Evolutionary conservation across 2,888 invertebrate genomes (phyloP).

Genomic region (Pristionchus entomophagus): DNA sequence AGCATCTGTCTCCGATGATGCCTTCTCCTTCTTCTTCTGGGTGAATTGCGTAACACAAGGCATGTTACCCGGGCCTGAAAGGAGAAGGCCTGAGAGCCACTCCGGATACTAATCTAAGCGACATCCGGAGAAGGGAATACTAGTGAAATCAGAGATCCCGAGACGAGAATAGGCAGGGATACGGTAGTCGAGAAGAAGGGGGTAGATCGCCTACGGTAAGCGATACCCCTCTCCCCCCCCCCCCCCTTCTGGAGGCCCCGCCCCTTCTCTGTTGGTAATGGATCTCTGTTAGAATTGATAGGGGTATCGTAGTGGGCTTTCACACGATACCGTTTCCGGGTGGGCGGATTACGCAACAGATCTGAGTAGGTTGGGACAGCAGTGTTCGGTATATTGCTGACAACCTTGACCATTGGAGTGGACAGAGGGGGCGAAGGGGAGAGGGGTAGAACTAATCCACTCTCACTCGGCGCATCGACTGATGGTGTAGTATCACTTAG

Average conservation of each 20-base stretch:
- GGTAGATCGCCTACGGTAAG: background rate
- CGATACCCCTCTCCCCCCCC: background rate
- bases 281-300: too few species aligned
- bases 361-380: background rate
- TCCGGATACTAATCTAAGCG: constrained; percentile 30
- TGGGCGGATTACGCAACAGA: background rate
- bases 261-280: background rate
- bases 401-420: constrained; percentile 31
- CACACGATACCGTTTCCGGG: background rate
- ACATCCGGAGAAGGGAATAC: background rate
- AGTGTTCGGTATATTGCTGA: background rate
- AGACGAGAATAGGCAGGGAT: too few species aligned
- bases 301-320: constrained; percentile 9
- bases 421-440: too few species aligned
- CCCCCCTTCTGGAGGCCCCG: background rate
- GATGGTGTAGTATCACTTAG: too few species aligned
- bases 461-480: too few species aligned
- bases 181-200: background rate
- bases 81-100: background rate
- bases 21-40: background rate
- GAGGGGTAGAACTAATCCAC: constrained; percentile 28
- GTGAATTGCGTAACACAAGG: constrained; percentile 38
- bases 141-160: constrained; percentile 8
- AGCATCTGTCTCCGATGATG: constrained; percentile 20
- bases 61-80: constrained; percentile 45